Percentiles rank a stretch among this genome's conserved stretches.
Evolutionary conservation across 1,140 invertebrate species (phyloP).

Genomic region (Magallana angulata): DNA sequence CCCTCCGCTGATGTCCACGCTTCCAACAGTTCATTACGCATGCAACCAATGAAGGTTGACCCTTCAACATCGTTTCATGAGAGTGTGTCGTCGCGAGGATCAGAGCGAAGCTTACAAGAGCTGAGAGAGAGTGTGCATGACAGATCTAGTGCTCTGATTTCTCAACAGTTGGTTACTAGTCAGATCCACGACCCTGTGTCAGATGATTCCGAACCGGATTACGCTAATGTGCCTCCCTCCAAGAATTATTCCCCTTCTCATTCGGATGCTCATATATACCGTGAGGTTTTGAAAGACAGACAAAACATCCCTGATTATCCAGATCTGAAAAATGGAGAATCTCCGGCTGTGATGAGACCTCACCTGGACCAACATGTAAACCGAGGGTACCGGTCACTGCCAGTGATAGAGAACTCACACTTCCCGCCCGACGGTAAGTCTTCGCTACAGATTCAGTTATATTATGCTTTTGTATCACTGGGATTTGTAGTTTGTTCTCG

Average conservation of each 20-base stretch:
- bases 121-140: conserved; percentile 58
- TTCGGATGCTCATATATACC: conserved; percentile 46
- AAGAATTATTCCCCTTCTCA: conserved; percentile 45
- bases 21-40: conserved; percentile 75
- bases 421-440: conserved; percentile 40
- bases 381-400: conserved; percentile 52
- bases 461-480: too few species aligned
- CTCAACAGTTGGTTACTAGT: conserved; percentile 50
- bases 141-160: conserved; percentile 64
- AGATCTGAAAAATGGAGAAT: conserved; percentile 7
- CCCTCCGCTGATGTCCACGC: conserved; percentile 76
- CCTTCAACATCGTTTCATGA: conserved; percentile 71
- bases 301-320: conserved; percentile 53
- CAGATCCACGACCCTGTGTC: conserved; percentile 46
- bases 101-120: conserved; percentile 62
- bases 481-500: too few species aligned
- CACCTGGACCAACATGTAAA: conserved; percentile 39
- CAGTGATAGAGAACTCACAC: conserved; percentile 41
- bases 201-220: conserved; percentile 74
- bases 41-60: conserved; percentile 67
- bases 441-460: too few species aligned
- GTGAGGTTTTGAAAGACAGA: conserved; percentile 54
- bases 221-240: conserved; percentile 73
- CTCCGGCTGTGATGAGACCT: conserved; percentile 1
- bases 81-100: conserved; percentile 71